phyloP scores from a whole-genome alignment of 2,113 vertebrate genomes.

The Mungos mungo region DNA sequence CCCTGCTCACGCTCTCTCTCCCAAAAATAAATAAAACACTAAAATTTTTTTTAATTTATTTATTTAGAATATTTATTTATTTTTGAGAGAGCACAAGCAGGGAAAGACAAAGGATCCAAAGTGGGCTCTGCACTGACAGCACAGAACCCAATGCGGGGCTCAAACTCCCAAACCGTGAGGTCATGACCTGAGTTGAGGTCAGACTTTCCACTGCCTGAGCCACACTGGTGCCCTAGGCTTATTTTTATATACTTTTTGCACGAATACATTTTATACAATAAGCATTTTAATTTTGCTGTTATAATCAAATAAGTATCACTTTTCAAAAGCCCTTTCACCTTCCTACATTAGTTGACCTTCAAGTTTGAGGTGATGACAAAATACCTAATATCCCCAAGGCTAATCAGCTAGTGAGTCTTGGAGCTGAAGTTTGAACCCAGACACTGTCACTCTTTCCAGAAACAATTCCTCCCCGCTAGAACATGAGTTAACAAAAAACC shows the following conservation, averaged over 20 bases:
- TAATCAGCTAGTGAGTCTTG: neutral
- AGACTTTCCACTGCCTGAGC: too few relatives aligned
- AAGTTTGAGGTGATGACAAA: neutral
- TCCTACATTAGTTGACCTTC: neutral
- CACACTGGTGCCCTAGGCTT: neutral
- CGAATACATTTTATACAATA: neutral
- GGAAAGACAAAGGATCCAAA: too few relatives aligned
- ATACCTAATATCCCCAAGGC: neutral
- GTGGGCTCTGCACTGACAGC: too few relatives aligned
- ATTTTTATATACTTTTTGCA: slow-evolving; percentile 3
- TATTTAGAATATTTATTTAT: too few relatives aligned
- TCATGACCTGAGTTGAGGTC: too few relatives aligned
- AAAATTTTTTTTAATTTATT: too few relatives aligned
- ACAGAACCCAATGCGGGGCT: too few relatives aligned
- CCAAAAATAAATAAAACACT: too few relatives aligned
- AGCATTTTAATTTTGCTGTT: neutral
- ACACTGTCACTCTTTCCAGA: neutral
- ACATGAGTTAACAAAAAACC: neutral
- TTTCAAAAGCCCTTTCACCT: neutral
- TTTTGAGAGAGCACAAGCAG: too few relatives aligned
- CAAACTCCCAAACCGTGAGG: too few relatives aligned
- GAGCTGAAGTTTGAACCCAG: neutral
- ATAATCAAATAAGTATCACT: neutral
- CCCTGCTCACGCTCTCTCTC: too few relatives aligned
- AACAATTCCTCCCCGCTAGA: neutral